Conservation (phyloP, 2,797 vertebrate species). For the Myoxocephalus aenaeus region DNA sequence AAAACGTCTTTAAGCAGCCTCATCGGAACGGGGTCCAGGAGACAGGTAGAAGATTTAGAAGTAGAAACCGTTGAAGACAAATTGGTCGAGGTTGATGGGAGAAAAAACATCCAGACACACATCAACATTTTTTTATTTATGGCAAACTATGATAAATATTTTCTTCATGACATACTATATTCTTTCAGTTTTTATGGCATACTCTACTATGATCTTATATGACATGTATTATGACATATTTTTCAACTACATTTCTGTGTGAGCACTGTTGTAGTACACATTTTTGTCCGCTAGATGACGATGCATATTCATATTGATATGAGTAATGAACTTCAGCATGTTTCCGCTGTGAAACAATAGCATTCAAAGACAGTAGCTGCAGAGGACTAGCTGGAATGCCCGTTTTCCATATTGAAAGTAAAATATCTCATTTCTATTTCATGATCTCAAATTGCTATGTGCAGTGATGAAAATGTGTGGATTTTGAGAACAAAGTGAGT, state of each 20-base stretch:
- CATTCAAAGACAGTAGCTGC: background rate
- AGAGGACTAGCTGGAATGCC: background rate
- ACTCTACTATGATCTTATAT: too few species aligned
- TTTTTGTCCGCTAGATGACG: conserved; percentile 22
- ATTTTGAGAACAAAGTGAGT: background rate
- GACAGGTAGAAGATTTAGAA: too few species aligned
- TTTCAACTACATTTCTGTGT: background rate
- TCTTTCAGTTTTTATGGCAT: too few species aligned
- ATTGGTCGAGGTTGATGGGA: too few species aligned
- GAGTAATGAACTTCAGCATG: background rate
- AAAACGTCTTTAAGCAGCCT: too few species aligned
- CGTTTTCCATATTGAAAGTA: background rate
- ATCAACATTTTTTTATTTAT: too few species aligned
- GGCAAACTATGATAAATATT: too few species aligned
- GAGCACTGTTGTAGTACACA: conserved; percentile 9
- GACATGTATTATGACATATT: too few species aligned
- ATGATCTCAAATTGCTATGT: background rate
- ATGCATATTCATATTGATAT: background rate
- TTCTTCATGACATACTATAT: too few species aligned
- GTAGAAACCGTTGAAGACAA: too few species aligned
- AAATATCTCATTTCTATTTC: background rate
- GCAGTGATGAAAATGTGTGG: background rate
- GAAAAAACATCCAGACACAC: too few species aligned
- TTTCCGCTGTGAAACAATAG: background rate
- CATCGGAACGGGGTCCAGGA: too few species aligned